These are phyloP conservation scores for Xenopus borealis DNA, from an alignment of 2,113 vertebrate species.

Conservation along the genomic window DNA sequence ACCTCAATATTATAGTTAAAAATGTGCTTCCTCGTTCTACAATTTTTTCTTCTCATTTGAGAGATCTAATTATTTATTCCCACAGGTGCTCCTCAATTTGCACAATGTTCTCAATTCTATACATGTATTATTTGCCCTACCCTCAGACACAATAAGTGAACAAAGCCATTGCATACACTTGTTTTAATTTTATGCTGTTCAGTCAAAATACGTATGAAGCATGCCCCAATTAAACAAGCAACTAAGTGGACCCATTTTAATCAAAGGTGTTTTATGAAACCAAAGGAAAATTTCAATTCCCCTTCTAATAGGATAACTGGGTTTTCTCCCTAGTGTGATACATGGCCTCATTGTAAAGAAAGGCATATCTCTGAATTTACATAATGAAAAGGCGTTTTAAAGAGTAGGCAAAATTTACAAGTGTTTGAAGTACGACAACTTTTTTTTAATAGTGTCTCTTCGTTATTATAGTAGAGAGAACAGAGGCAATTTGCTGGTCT, in stretches of 20 bases:
- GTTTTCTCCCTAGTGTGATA: constrained; percentile 31
- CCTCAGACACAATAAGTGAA: too few relatives aligned
- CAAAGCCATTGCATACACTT: too few relatives aligned
- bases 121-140: too few relatives aligned
- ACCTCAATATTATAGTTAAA: too few relatives aligned
- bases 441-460: constrained; percentile 9
- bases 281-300: constrained; percentile 24
- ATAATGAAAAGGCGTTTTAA: constrained; percentile 18
- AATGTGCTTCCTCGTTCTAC: too few relatives aligned
- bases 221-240: neutral
- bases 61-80: too few relatives aligned
- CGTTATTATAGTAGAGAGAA: constrained; percentile 11
- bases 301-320: constrained; percentile 34
- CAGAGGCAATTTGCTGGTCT: constrained; percentile 2
- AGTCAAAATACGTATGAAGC: neutral
- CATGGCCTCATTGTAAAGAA: constrained; percentile 31
- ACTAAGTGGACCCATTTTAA: constrained; percentile 7
- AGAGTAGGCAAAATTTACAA: constrained; percentile 19
- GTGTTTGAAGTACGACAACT: constrained; percentile 31
- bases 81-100: neutral
- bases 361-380: constrained; percentile 24
- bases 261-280: constrained; percentile 18
- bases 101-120: neutral
- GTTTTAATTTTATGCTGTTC: too few relatives aligned
- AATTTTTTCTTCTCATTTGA: too few relatives aligned